phyloP scores from a whole-genome alignment of 2,888 invertebrate genomes.

The Trypoxylon attenuatum region DNA sequence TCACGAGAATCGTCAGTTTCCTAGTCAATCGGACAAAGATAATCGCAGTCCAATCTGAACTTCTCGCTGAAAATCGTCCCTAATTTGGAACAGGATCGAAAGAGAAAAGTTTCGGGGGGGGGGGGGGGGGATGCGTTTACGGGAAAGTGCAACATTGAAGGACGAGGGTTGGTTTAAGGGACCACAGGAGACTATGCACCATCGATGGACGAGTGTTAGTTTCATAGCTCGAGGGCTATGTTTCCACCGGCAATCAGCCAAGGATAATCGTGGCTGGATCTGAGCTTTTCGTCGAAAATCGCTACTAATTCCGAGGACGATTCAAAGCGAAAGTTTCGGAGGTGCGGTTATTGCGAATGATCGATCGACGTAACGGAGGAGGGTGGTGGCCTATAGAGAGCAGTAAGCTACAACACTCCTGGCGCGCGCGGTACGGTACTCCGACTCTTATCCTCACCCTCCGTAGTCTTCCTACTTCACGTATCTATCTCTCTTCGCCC shows the following conservation, averaged over 20 bases:
- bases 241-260: slow-evolving; percentile 53
- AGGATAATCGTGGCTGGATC: slow-evolving; percentile 46
- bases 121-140: too few relatives aligned
- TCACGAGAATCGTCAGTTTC: too few relatives aligned
- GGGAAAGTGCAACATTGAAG: background rate
- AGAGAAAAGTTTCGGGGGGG: too few relatives aligned
- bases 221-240: slow-evolving; percentile 23
- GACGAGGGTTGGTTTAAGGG: background rate
- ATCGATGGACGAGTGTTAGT: slow-evolving; percentile 11
- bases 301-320: slow-evolving; percentile 47
- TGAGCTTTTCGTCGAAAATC: slow-evolving; percentile 52
- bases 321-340: slow-evolving; percentile 55
- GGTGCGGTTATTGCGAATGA: slow-evolving; percentile 52
- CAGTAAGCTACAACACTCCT: slow-evolving; percentile 11
- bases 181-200: too few relatives aligned
- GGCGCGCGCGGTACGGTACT: slow-evolving; percentile 6
- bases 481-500: slow-evolving; percentile 39
- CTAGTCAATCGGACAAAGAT: too few relatives aligned
- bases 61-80: too few relatives aligned
- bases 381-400: slow-evolving; percentile 21
- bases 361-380: slow-evolving; percentile 46
- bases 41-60: too few relatives aligned
- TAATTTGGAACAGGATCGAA: background rate
- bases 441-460: slow-evolving; percentile 41
- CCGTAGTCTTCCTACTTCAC: background rate